Evolutionary conservation across 2,113 vertebrate species (phyloP).

Genomic region (Scalopus aquaticus): DNA sequence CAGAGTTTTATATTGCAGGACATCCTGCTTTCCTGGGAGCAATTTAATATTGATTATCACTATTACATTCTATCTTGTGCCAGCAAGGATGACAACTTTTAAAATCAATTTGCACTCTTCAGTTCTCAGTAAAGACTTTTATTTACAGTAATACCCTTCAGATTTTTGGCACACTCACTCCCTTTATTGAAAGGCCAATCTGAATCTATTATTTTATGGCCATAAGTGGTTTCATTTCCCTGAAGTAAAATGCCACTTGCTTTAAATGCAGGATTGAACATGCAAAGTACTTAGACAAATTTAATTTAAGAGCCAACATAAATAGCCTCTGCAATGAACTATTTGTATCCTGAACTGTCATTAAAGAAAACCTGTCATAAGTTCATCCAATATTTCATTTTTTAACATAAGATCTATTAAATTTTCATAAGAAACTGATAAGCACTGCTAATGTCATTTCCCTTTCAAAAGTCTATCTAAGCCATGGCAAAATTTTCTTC

Average conservation of each 20-base stretch:
- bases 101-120: constrained; percentile 65
- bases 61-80: constrained; percentile 62
- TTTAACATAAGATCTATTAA: constrained; percentile 66
- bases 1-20: not conserved
- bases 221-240: constrained; percentile 74
- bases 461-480: constrained; percentile 14
- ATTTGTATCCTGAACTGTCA: constrained; percentile 53
- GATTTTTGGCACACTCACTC: constrained; percentile 54
- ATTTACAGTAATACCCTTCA: constrained; percentile 74
- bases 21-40: constrained; percentile 2
- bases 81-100: constrained; percentile 56
- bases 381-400: constrained; percentile 60
- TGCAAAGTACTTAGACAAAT: constrained; percentile 56
- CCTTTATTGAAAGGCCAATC: constrained; percentile 67
- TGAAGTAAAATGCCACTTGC: constrained; percentile 48
- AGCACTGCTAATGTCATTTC: not conserved
- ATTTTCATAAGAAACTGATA: constrained; percentile 61
- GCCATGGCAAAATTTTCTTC: constrained; percentile 3
- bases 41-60: constrained; percentile 67
- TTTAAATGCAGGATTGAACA: constrained; percentile 65
- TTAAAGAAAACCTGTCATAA: constrained; percentile 63
- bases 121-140: constrained; percentile 70
- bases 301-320: constrained; percentile 76
- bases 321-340: constrained; percentile 65
- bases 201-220: constrained; percentile 71